Evolutionary conservation across 2,113 vertebrate genomes (phyloP).

Genomic region (Ochotona princeps): DNA sequence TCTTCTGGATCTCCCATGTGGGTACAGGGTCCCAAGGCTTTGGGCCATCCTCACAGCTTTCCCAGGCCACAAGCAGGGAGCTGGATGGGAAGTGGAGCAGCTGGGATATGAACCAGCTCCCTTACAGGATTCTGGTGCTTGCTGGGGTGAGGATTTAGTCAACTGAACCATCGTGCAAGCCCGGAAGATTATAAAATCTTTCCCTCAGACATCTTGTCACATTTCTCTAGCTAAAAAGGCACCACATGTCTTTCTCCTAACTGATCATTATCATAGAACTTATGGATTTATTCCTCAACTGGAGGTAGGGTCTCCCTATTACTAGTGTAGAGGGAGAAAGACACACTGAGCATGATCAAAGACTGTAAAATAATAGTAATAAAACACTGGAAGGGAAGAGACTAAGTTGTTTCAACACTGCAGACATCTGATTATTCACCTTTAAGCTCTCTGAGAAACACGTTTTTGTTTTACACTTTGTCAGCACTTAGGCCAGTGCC

Average conservation of each 20-base stretch:
- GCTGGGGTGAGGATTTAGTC: too few species aligned
- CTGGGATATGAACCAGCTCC: too few species aligned
- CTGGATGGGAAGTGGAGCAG: too few species aligned
- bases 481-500: background rate
- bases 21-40: too few species aligned
- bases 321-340: background rate
- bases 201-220: background rate
- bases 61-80: too few species aligned
- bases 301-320: background rate
- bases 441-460: conserved; percentile 10
- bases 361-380: background rate
- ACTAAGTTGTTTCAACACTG: background rate
- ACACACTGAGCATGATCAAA: background rate
- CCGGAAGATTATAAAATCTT: conserved; percentile 1
- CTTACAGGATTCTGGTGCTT: too few species aligned
- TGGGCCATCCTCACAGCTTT: too few species aligned
- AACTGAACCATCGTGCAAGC: too few species aligned
- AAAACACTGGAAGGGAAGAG: too few species aligned
- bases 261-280: background rate
- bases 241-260: background rate
- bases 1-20: too few species aligned
- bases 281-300: background rate
- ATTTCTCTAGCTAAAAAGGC: background rate
- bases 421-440: background rate
- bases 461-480: background rate